Evolutionary conservation across 2,797 vertebrate genomes (phyloP).

Genomic region (Sebastes trivittatus): DNA sequence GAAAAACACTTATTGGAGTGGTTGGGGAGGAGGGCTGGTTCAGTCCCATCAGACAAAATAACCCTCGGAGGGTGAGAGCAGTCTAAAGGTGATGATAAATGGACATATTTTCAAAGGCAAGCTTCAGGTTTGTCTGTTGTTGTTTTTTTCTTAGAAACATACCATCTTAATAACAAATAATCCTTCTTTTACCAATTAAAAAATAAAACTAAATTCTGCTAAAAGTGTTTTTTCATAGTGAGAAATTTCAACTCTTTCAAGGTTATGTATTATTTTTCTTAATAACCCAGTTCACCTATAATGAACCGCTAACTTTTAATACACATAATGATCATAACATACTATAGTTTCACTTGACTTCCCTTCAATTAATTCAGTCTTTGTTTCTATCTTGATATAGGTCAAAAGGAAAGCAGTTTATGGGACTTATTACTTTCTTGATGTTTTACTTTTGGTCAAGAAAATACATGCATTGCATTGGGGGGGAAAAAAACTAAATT

Average conservation of each 20-base stretch:
- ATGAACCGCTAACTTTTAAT: not conserved
- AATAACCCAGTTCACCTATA: not conserved
- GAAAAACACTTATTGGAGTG: conserved; percentile 99
- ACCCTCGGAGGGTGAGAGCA: conserved; percentile 83
- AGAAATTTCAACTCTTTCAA: not conserved
- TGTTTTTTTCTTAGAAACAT: not conserved
- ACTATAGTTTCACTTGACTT: too few relatives aligned
- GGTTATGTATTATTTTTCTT: not conserved
- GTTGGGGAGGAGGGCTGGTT: conserved; percentile 83
- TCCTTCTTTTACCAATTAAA: not conserved
- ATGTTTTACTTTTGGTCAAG: not conserved
- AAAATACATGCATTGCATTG: not conserved
- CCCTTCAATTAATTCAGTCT: too few relatives aligned
- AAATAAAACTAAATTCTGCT: not conserved
- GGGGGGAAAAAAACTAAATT: not conserved
- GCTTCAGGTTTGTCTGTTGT: conserved; percentile 45
- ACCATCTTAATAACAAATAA: conserved; percentile 27
- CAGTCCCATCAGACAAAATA: conserved; percentile 89
- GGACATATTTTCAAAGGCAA: conserved; percentile 55
- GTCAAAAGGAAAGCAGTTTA: not conserved
- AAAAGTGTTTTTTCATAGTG: not conserved
- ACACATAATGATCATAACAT: not conserved
- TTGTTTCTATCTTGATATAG: too few relatives aligned
- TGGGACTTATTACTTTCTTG: not conserved
- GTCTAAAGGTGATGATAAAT: conserved; percentile 83